phyloP scores from a whole-genome alignment of 1,140 invertebrate genomes.

The Lepidotrigona ventralis region DNA sequence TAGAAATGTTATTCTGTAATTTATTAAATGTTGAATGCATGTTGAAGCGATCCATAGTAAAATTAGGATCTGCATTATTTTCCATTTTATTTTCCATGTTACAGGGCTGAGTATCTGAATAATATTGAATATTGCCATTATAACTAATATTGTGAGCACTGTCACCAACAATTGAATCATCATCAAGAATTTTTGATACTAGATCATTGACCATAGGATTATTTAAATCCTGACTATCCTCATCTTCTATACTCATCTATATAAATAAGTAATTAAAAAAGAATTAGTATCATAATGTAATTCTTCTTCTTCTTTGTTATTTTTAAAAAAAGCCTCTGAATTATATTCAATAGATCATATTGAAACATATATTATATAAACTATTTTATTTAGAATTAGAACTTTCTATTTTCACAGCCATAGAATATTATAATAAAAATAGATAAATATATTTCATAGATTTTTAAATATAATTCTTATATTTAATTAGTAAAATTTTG shows the following conservation, averaged over 20 bases:
- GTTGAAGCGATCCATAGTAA: constrained; percentile 44
- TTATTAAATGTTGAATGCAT: constrained; percentile 48
- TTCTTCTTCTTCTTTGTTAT: not conserved
- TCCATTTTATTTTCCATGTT: constrained; percentile 33
- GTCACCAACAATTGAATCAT: constrained; percentile 79
- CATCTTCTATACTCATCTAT: constrained; percentile 80
- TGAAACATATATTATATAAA: not conserved
- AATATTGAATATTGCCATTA: constrained; percentile 64
- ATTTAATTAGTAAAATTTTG: not conserved
- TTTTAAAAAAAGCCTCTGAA: not conserved
- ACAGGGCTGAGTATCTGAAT: constrained; percentile 42
- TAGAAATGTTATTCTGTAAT: constrained; percentile 59
- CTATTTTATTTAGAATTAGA: not conserved
- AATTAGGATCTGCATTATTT: constrained; percentile 26
- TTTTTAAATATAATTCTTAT: not conserved
- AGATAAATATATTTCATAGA: not conserved
- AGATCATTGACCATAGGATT: constrained; percentile 84
- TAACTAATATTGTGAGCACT: constrained; percentile 73
- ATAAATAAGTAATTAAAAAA: constrained; percentile 50
- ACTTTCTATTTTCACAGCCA: not conserved
- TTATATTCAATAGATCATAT: not conserved
- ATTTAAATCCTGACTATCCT: constrained; percentile 79
- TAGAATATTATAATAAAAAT: not conserved
- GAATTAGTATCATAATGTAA: constrained; percentile 1
- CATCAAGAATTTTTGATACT: constrained; percentile 84